phyloP scores from a whole-genome alignment of 2,888 invertebrate genomes.

The Minunthozetes semirufus region DNA sequence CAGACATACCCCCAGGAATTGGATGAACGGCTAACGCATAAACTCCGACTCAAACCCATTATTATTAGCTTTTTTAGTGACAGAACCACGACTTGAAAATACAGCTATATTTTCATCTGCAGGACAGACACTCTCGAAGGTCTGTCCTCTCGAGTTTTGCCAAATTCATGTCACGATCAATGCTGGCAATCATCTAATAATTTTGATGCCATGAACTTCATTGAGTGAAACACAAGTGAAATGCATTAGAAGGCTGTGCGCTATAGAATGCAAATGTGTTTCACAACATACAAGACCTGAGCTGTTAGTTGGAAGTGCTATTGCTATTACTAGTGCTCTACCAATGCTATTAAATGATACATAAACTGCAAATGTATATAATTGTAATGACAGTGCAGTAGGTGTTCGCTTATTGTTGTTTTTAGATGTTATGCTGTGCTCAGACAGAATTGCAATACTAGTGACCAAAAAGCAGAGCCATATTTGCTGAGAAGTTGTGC shows the following conservation, averaged over 20 bases:
- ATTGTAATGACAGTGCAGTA: slow-evolving; percentile 3
- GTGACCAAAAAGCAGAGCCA: not conserved
- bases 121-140: not conserved
- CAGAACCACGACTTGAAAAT: slow-evolving; percentile 2
- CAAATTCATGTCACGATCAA: slow-evolving; percentile 12
- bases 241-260: slow-evolving; percentile 5
- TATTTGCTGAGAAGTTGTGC: not conserved
- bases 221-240: slow-evolving; percentile 8
- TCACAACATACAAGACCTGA: not conserved
- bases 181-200: slow-evolving; percentile 27
- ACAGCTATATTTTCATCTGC: slow-evolving; percentile 7
- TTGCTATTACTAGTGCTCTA: not conserved
- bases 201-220: slow-evolving; percentile 26
- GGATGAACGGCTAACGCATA: slow-evolving; percentile 3
- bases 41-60: not conserved
- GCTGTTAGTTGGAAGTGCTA: not conserved
- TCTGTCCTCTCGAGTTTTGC: slow-evolving; percentile 28
- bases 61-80: slow-evolving; percentile 27
- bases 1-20: slow-evolving; percentile 20
- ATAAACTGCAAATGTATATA: slow-evolving; percentile 4
- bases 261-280: slow-evolving; percentile 29
- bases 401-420: not conserved
- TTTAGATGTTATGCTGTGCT: not conserved
- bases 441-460: not conserved
- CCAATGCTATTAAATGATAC: not conserved